Conservation (phyloP, 2,888 invertebrate genomes). For the Thera britannica region DNA sequence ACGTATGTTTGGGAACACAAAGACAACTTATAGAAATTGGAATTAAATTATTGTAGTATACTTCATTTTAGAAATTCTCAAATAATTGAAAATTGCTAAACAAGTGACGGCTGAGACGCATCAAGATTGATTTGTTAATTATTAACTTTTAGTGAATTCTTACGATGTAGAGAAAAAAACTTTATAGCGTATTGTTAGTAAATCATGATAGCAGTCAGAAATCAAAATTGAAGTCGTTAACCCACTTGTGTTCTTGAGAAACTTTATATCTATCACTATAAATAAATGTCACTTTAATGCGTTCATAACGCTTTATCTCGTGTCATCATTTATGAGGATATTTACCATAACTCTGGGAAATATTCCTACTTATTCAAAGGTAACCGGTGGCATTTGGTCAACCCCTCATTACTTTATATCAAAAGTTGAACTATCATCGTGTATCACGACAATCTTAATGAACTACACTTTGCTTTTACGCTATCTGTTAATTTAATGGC, state of each 20-base stretch:
- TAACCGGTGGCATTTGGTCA: constrained; percentile 17
- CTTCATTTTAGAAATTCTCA: background rate
- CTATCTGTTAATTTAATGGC: constrained; percentile 28
- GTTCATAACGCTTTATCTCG: constrained; percentile 21
- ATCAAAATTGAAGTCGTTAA: too few species aligned
- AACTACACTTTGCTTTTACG: constrained; percentile 33
- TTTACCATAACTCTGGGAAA: constrained; percentile 21
- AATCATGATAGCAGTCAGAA: background rate
- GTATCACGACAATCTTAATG: constrained; percentile 27
- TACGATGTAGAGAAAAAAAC: background rate
- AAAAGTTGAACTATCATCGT: constrained; percentile 21
- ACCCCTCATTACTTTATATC: constrained; percentile 18
- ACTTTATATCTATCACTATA: constrained; percentile 8
- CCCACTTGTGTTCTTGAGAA: background rate
- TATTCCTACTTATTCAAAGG: constrained; percentile 16
- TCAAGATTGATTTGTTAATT: too few species aligned
- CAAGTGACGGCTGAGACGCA: too few species aligned
- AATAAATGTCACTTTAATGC: constrained; percentile 24
- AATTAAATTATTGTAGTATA: background rate
- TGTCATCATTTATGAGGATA: constrained; percentile 25
- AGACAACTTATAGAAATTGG: background rate
- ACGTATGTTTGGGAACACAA: background rate
- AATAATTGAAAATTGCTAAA: too few species aligned
- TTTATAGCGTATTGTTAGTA: background rate
- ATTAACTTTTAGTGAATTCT: too few species aligned